phyloP scores from a whole-genome alignment of 2,888 invertebrate genomes.

The Parelbella ahira region DNA sequence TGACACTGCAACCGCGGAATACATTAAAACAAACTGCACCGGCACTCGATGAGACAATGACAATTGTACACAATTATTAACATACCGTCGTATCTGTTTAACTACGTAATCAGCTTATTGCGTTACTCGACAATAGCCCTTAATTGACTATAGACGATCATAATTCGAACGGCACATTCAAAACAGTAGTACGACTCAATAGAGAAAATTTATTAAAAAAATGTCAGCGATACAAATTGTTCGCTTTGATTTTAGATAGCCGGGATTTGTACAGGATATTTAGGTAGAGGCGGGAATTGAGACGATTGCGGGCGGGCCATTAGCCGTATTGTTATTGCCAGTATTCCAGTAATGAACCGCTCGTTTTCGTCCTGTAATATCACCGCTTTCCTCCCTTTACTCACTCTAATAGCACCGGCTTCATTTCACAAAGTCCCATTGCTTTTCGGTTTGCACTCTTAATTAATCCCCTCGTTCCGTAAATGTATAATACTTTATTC shows the following conservation, averaged over 20 bases:
- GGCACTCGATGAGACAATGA: constrained; percentile 31
- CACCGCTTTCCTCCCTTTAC: constrained; percentile 64
- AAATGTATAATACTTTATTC: constrained; percentile 27
- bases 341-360: constrained; percentile 75
- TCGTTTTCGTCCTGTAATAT: constrained; percentile 70
- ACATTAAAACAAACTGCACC: constrained; percentile 30
- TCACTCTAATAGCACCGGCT: constrained; percentile 61
- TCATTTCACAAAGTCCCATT: constrained; percentile 59
- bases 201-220: constrained; percentile 4
- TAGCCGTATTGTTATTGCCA: constrained; percentile 77
- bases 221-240: constrained; percentile 15
- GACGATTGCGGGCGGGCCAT: constrained; percentile 66
- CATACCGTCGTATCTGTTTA: constrained; percentile 31
- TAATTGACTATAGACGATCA: constrained; percentile 45
- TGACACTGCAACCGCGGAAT: constrained; percentile 27
- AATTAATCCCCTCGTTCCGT: constrained; percentile 62
- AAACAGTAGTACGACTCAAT: constrained; percentile 21
- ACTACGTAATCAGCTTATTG: constrained; percentile 39
- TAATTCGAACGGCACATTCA: constrained; percentile 25
- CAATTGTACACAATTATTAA: constrained; percentile 32
- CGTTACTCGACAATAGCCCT: constrained; percentile 45
- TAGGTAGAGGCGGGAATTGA: constrained; percentile 59
- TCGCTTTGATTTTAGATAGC: constrained; percentile 33
- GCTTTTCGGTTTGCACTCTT: constrained; percentile 52
- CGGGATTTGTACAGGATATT: constrained; percentile 59